Evolutionary conservation across 2,888 invertebrate genomes (phyloP), one percentile per base, ranked within the genome.

Genomic region (Geotrupes spiniger): DNA sequence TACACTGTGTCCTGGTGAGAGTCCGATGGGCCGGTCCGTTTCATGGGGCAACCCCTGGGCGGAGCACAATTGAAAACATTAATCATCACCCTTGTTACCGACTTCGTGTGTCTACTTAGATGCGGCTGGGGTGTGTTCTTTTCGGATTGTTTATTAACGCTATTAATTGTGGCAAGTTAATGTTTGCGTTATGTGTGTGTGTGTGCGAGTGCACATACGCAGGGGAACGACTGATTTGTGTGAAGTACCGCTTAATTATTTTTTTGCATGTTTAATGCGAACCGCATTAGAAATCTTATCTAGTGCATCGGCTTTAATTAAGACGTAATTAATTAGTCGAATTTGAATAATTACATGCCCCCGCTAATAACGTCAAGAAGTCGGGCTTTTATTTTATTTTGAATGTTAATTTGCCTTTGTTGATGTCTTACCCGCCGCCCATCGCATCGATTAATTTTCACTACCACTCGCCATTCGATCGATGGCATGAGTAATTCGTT

Each of bases 11-110:
- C 61, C 59, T 59, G 59, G 59, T 60, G 53, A 52, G 55, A 37
- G 42, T 53, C 54, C 53, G 56, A 60, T 61, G 65, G 66, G 68
- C 54, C 58, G 66, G 63, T 62, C 47, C 51, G 57, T 42, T 44
- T 43, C 49, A 46, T 44, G 56, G 59, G 50, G 52, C 65, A 40
- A 33, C 42, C 42, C 16, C 16, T 17, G 42, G 50, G 46, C 26
- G 49, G 46, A 21, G 36, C 21, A 11, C 38, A 53, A 51, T 68
- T 68, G 62, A 64, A 52, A 53, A 66, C 65, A 66, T 68, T 67
- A 68, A 66, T 68, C 67, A 67, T 63, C 60, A 53, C 58, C 62
- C 68, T 66, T 63, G 65, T 68, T 68, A 66, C 25, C 42, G 51
- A 45, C 33, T 33, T 12, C 33, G 33, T 33, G 8, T 33, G 33